Base-by-base conservation (phyloP, 2,113 vertebrate species). In the Sinocyclocheilus anophthalmus region DNA sequence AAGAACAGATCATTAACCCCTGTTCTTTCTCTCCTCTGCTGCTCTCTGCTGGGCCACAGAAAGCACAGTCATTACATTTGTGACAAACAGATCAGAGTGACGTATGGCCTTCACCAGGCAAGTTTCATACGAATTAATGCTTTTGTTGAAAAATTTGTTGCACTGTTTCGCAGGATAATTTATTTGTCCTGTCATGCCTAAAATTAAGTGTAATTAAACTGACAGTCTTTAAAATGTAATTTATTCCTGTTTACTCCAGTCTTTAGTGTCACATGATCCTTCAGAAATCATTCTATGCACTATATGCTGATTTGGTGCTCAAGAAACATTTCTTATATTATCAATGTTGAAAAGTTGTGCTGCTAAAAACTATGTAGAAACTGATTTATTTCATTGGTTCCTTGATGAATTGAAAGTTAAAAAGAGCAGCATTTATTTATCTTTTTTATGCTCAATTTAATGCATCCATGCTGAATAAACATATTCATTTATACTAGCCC, bases 11-110 rank as follows among this genome's bases (percentile, higher is more conserved):
- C 37, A 63, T 70, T 83, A 83, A 10, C 33, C 67, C 22, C 22
- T 26, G 39, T 26, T 82, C n/a, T 61, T 5, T 24, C 33, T 63
- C 24, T 59, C 45, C 61, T 72, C 79, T 59, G 13, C 16, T 37
- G 55, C 42, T 73, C 83, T 85, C 80, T 76, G 50, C 73, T 50
- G 75, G 70, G 53, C 45, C 73, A 55, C 26, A 48, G n/a, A 55
- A 79, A 69, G 33, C 75, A 57, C 16, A 69, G 73, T 42, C 69
- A 79, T 84, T 75, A 73, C 22, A 70, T 81, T 63, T 65, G n/a
- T 45, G 11, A 81, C 13, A 67, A 26, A 24, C 39, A 0, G 13
- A 26, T 30, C 14, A 81, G 4, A 48, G 53, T 3, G 24, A 59
- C 12, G 2, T 53, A 7, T 16, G 6, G 26, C 48, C 48, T 55